Percentiles rank a stretch among this genome's conserved stretches.
phyloP scores from a whole-genome alignment of 2,888 invertebrate species.

The Andrena fulva region DNA sequence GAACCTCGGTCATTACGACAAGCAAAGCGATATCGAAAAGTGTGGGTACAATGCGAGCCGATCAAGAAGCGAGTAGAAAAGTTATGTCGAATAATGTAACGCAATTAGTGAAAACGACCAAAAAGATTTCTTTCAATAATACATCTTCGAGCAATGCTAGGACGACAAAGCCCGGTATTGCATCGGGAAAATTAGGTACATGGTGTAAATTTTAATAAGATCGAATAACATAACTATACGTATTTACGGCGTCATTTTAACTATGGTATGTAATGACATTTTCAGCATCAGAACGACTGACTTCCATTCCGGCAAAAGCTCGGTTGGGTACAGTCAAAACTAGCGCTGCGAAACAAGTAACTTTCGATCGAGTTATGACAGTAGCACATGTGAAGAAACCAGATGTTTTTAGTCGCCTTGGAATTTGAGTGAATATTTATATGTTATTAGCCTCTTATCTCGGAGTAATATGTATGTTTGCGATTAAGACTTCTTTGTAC shows the following conservation, averaged over 20 bases:
- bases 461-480: constrained; percentile 45
- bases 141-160: constrained; percentile 37
- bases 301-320: constrained; percentile 80
- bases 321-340: constrained; percentile 76
- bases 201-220: background rate
- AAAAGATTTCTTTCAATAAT: constrained; percentile 69
- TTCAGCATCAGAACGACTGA: constrained; percentile 80
- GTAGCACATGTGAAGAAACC: constrained; percentile 78
- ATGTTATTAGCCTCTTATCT: constrained; percentile 33
- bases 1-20: constrained; percentile 65
- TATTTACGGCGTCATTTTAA: background rate
- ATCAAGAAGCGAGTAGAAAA: constrained; percentile 80
- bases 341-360: constrained; percentile 79
- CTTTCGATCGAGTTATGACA: constrained; percentile 80
- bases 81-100: constrained; percentile 69
- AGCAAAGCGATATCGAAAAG: constrained; percentile 67
- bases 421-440: constrained; percentile 71
- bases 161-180: constrained; percentile 44
- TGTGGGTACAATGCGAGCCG: constrained; percentile 82
- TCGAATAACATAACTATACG: background rate
- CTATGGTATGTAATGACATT: constrained; percentile 32
- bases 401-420: constrained; percentile 82
- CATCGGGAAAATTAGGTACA: constrained; percentile 79
- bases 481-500: constrained; percentile 64
- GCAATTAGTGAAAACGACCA: constrained; percentile 74